phyloP scores from a whole-genome alignment of 2,113 vertebrate genomes.

The Oxyura jamaicensis region DNA sequence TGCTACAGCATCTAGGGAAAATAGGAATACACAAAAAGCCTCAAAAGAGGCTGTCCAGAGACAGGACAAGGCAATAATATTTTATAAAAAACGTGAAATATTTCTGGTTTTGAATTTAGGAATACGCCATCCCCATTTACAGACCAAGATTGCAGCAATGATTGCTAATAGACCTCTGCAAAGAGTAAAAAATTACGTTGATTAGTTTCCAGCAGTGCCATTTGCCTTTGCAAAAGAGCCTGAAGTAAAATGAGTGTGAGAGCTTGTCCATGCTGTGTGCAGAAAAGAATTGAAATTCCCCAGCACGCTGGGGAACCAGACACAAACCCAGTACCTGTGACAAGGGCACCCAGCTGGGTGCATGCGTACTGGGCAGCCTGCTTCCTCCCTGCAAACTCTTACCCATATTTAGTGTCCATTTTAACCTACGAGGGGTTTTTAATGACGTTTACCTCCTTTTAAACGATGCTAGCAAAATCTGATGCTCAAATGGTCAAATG shows the following conservation, averaged over 20 bases:
- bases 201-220: conserved; percentile 74
- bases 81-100: conserved; percentile 24
- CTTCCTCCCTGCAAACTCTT: not conserved
- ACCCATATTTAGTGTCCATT: not conserved
- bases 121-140: not conserved
- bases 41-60: not conserved
- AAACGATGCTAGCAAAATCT: not conserved
- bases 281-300: conserved; percentile 63
- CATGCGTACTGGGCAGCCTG: not conserved
- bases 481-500: not conserved
- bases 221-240: conserved; percentile 62
- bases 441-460: not conserved
- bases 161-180: conserved; percentile 63
- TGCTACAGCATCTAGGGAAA: not conserved
- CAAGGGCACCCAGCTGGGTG: conserved; percentile 16
- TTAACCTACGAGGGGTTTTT: not conserved
- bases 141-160: conserved; percentile 29
- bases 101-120: conserved; percentile 25
- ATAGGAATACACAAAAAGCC: not conserved
- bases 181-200: conserved; percentile 71
- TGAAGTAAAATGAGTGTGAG: conserved; percentile 39
- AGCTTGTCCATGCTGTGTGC: conserved; percentile 57
- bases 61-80: not conserved
- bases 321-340: conserved; percentile 49
- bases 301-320: not conserved